Percentiles rank a stretch among this genome's conserved stretches.
phyloP scores from a whole-genome alignment of 1,140 invertebrate genomes.

The Drosophila repleta region DNA sequence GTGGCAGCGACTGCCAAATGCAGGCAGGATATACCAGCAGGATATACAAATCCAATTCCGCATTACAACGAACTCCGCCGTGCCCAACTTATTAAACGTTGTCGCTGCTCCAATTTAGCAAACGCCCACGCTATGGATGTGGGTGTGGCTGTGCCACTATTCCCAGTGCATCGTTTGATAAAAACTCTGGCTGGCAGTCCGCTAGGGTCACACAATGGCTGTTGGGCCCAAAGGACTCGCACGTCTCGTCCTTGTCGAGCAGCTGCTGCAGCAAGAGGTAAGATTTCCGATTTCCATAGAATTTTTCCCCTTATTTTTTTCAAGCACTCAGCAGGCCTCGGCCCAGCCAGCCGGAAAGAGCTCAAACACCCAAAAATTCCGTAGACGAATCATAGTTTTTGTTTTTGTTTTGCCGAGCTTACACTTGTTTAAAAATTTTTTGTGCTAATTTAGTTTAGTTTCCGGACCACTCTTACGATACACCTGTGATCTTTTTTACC shows the following conservation, averaged over 20 bases:
- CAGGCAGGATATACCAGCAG: conserved; percentile 30
- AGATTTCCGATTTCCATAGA: background rate
- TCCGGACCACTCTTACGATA: background rate
- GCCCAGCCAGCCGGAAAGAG: background rate
- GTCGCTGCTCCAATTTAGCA: conserved; percentile 75
- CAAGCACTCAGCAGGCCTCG: conserved; percentile 4
- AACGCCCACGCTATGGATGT: conserved; percentile 22
- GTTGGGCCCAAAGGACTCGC: conserved; percentile 60
- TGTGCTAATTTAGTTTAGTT: background rate
- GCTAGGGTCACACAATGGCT: conserved; percentile 66
- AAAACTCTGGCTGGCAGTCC: conserved; percentile 53
- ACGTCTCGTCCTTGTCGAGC: conserved; percentile 67
- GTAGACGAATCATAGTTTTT: background rate
- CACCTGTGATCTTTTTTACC: too few relatives aligned
- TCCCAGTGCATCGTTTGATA: conserved; percentile 35
- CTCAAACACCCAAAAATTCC: too few relatives aligned
- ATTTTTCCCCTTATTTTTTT: background rate
- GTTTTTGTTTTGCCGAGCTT: too few relatives aligned
- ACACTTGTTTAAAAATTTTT: conserved; percentile 1
- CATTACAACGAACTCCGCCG: conserved; percentile 68
- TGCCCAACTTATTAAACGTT: conserved; percentile 80
- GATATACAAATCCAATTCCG: conserved; percentile 76
- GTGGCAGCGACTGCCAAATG: conserved; percentile 60
- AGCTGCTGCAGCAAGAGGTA: conserved; percentile 59
- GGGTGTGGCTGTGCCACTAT: background rate